These are phyloP conservation scores for Ptyas mucosa DNA, from an alignment of 2,113 vertebrate genomes.

Conservation along the genomic window DNA sequence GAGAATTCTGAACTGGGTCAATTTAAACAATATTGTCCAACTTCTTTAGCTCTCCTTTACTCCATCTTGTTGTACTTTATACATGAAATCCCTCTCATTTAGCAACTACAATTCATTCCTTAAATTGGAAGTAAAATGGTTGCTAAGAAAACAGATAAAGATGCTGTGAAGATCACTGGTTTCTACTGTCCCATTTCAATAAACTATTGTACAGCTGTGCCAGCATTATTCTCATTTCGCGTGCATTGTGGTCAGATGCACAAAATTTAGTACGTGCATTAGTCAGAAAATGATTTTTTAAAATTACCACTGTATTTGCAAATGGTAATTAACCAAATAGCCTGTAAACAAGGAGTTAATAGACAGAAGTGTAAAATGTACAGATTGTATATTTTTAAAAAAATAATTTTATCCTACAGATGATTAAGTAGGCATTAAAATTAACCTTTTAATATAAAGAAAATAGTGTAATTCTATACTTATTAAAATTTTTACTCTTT, in stretches of 20 bases:
- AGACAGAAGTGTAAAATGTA: neutral
- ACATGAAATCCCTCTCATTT: neutral
- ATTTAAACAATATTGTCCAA: neutral
- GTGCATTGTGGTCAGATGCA: neutral
- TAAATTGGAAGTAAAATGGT: neutral
- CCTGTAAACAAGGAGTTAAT: neutral
- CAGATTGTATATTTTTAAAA: neutral
- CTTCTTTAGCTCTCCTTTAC: neutral
- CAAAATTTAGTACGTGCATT: neutral
- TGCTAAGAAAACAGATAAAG: neutral
- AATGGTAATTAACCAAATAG: neutral
- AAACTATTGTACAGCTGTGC: neutral
- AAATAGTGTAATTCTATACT: neutral
- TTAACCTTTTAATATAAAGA: neutral
- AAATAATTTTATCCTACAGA: neutral
- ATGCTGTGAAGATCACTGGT: neutral
- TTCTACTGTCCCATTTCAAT: neutral
- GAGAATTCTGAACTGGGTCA: neutral
- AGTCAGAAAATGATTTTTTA: neutral
- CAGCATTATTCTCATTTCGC: neutral
- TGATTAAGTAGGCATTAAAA: neutral
- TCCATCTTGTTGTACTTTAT: neutral
- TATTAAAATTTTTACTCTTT: neutral
- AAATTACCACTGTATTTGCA: neutral
- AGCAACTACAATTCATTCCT: neutral